phyloP scores from a whole-genome alignment of 2,113 vertebrate genomes.

The Malaclemys terrapin region DNA sequence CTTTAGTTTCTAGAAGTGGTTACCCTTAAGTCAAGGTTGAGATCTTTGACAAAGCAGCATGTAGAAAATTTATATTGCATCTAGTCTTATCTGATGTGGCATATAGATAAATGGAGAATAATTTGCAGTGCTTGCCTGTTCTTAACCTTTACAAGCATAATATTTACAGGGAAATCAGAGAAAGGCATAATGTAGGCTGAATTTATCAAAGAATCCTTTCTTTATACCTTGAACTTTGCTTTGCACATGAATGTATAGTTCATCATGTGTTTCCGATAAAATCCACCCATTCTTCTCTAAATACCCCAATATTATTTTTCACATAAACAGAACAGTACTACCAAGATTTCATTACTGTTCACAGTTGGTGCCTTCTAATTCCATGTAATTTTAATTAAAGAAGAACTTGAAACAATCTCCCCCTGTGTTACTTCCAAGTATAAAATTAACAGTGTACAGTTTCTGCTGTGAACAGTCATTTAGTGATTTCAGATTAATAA shows the following conservation, averaged over 20 bases:
- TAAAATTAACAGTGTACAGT: slow-evolving; percentile 83
- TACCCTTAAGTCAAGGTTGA: slow-evolving; percentile 8
- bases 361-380: slow-evolving; percentile 84
- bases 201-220: slow-evolving; percentile 20
- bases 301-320: slow-evolving; percentile 62
- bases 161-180: slow-evolving; percentile 17
- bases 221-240: slow-evolving; percentile 31
- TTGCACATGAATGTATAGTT: background rate
- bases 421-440: slow-evolving; percentile 83
- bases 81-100: slow-evolving; percentile 22
- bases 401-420: slow-evolving; percentile 83
- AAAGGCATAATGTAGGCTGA: background rate
- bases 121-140: background rate
- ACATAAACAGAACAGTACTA: slow-evolving; percentile 75
- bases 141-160: slow-evolving; percentile 25
- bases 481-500: slow-evolving; percentile 83
- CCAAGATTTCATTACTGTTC: slow-evolving; percentile 82
- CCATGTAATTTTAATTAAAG: slow-evolving; percentile 91
- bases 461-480: slow-evolving; percentile 82
- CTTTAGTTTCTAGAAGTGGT: background rate
- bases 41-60: slow-evolving; percentile 3
- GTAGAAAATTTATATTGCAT: slow-evolving; percentile 10
- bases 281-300: slow-evolving; percentile 18
- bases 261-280: background rate
- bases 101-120: slow-evolving; percentile 28